phyloP scores from a whole-genome alignment of 2,888 invertebrate genomes.

The Octodonta nipae region DNA sequence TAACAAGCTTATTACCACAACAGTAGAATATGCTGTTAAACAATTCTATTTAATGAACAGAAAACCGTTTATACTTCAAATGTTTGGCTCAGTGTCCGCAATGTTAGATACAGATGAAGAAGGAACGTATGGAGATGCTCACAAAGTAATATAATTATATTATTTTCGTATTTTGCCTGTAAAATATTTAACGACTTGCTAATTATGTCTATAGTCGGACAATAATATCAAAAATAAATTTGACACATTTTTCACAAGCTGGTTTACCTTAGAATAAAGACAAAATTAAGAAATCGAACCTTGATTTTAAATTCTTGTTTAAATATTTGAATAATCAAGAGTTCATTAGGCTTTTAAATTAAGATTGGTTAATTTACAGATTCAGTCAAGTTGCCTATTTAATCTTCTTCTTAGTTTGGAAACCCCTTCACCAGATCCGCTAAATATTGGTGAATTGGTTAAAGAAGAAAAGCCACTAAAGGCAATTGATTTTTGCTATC shows the following conservation, averaged over 20 bases:
- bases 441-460: slow-evolving; percentile 82
- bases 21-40: slow-evolving; percentile 94
- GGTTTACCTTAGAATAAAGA: too few relatives aligned
- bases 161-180: too few relatives aligned
- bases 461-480: slow-evolving; percentile 84
- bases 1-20: slow-evolving; percentile 84
- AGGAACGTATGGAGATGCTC: slow-evolving; percentile 78
- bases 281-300: too few relatives aligned
- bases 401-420: slow-evolving; percentile 82
- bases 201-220: too few relatives aligned
- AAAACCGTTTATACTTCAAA: slow-evolving; percentile 95
- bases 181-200: too few relatives aligned
- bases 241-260: too few relatives aligned
- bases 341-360: too few relatives aligned
- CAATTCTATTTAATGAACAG: slow-evolving; percentile 96
- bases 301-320: too few relatives aligned
- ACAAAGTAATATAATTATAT: slow-evolving; percentile 50
- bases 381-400: slow-evolving; percentile 79
- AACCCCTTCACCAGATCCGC: slow-evolving; percentile 84
- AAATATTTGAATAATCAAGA: too few relatives aligned
- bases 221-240: too few relatives aligned
- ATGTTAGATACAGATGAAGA: slow-evolving; percentile 85
- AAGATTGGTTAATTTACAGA: too few relatives aligned
- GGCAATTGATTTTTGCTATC: slow-evolving; percentile 96
- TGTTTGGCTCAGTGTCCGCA: slow-evolving; percentile 97